Evolutionary conservation across 2,113 vertebrate genomes (phyloP).

Genomic region (Periophthalmus modestus): DNA sequence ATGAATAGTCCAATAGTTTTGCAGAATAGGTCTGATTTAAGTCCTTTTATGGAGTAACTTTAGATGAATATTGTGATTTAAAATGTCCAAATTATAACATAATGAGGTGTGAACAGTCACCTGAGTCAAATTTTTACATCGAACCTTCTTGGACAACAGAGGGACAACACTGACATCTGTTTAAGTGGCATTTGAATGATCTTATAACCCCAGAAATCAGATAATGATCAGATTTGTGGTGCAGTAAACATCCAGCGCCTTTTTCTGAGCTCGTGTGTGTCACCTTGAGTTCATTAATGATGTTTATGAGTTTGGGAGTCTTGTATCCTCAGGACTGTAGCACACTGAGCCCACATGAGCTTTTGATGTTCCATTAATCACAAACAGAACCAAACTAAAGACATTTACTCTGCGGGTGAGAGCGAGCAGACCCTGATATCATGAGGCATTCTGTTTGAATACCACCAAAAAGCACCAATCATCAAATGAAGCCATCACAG

Average conservation of each 20-base stretch:
- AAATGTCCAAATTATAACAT: too few relatives aligned
- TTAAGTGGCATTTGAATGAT: too few relatives aligned
- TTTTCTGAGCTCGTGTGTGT: slow-evolving; percentile 34
- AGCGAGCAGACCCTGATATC: slow-evolving; percentile 46
- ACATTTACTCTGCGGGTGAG: slow-evolving; percentile 56
- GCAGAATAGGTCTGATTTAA: too few relatives aligned
- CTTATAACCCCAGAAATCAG: too few relatives aligned
- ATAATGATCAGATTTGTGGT: too few relatives aligned
- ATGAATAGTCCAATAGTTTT: too few relatives aligned
- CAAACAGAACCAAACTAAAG: slow-evolving; percentile 62
- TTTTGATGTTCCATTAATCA: slow-evolving; percentile 75
- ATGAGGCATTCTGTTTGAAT: slow-evolving; percentile 60
- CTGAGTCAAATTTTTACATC: too few relatives aligned
- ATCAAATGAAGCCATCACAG: slow-evolving; percentile 28
- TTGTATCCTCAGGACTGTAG: slow-evolving; percentile 61
- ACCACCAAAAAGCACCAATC: slow-evolving; percentile 32
- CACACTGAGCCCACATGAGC: slow-evolving; percentile 56
- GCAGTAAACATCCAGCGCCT: background rate
- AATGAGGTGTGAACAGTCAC: too few relatives aligned
- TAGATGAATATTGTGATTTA: too few relatives aligned
- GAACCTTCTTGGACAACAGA: too few relatives aligned
- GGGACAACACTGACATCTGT: too few relatives aligned
- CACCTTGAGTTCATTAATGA: slow-evolving; percentile 64
- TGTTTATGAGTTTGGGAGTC: slow-evolving; percentile 65
- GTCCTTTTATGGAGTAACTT: too few relatives aligned